A percentile compares a stretch with the other conserved stretches of the same genome.
phyloP scores from a whole-genome alignment of 2,113 vertebrate genomes.

The Tympanuchus pallidicinctus region DNA sequence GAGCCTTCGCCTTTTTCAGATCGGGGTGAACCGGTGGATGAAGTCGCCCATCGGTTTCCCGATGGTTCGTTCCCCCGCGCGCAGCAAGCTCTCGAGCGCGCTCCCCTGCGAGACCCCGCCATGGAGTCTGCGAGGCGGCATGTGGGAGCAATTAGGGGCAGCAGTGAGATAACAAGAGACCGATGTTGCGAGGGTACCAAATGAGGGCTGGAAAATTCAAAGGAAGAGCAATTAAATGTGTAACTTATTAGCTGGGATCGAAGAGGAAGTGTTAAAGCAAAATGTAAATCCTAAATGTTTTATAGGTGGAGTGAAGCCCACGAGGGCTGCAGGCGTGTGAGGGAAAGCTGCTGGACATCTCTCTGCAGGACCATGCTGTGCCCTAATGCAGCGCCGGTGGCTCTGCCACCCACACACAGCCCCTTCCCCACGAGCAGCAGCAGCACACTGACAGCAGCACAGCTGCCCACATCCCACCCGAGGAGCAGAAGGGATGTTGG shows the following conservation, averaged over 20 bases:
- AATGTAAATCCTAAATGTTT: conserved; percentile 31
- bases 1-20: neutral
- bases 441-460: neutral
- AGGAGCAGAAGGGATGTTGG: neutral
- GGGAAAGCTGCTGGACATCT: neutral
- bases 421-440: neutral
- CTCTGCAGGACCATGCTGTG: rapidly evolving
- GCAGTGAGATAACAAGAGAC: conserved; percentile 72
- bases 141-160: conserved; percentile 77
- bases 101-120: neutral
- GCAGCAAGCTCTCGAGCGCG: neutral
- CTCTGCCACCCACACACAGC: neutral
- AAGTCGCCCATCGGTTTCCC: neutral
- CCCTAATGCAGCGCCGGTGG: rapidly evolving
- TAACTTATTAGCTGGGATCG: conserved; percentile 21
- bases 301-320: neutral
- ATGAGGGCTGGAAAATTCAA: conserved; percentile 48
- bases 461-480: too few relatives aligned
- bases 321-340: neutral
- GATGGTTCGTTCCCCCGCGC: neutral
- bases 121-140: conserved; percentile 65
- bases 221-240: conserved; percentile 63
- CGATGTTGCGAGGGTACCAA: conserved; percentile 70
- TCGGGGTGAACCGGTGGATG: neutral
- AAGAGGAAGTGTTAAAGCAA: conserved; percentile 61